Percentiles rank a stretch among this genome's conserved stretches.
These are phyloP conservation scores for Pterocles orientalis DNA, from an alignment of 2,113 vertebrate species.

Conservation along the genomic window DNA sequence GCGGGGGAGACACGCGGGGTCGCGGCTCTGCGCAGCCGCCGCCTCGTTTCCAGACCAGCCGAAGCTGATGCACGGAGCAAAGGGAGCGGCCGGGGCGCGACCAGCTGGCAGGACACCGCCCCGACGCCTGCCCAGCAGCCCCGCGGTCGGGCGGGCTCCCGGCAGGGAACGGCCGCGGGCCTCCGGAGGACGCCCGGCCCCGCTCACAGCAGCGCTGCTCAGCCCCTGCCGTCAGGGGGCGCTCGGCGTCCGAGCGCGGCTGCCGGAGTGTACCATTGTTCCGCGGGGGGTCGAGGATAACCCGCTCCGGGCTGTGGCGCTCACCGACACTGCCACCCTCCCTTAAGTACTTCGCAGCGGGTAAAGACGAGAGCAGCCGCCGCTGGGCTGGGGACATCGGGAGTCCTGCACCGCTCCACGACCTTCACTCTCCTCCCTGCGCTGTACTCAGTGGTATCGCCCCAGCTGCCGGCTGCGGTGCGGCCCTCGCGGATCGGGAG, in stretches of 20 bases:
- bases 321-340: neutral
- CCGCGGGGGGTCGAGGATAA: rapidly evolving
- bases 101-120: neutral
- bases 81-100: no score
- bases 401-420: rapidly evolving
- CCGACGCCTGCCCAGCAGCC: neutral
- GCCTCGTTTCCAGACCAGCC: neutral
- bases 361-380: neutral
- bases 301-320: no score
- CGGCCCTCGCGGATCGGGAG: neutral
- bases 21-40: neutral
- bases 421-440: neutral
- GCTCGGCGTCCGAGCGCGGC: rapidly evolving
- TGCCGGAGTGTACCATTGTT: neutral
- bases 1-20: neutral
- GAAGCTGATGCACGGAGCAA: neutral
- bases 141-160: neutral
- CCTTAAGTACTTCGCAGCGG: neutral
- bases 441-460: neutral
- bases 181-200: neutral
- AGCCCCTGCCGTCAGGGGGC: neutral
- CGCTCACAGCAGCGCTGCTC: neutral
- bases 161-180: neutral
- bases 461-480: neutral
- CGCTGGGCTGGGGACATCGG: rapidly evolving